Base-by-base conservation (phyloP, 2,888 invertebrate genomes). In the Rutpela maculata region DNA sequence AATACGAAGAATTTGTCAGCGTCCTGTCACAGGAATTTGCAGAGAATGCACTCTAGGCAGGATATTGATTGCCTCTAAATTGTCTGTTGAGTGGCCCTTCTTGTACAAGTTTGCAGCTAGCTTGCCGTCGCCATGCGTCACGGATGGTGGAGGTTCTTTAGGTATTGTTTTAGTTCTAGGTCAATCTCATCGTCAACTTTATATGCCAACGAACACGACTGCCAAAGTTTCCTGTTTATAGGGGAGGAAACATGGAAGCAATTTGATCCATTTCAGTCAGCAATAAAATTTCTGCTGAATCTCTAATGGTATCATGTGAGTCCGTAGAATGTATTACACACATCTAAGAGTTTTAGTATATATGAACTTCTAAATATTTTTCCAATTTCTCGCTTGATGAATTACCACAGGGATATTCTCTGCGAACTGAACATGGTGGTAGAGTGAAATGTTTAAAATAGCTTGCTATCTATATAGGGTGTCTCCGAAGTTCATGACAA, bases 221-320 rank as follows among this genome's bases (percentile, higher is more conserved):
- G 55, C 50, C 65, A 35, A 70, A 76, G 72, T 71, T 71, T 74
- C 69, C 79, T 78, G 81, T 78, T 79, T 79, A 79, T 81, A 65
- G 74, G 77, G 73, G 66, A 67, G 66, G 55, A 57, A 73, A 72
- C 65, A 75, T 67, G 67, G 76, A 66, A 70, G 79, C 80, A 77
- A 77, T 82, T 80, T 80, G 80, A 82, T 82, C 76, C 80, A 78
- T 81, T 82, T 79, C 76, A 77, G 78, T 71, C 80, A 76, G 77
- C 78, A 80, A 81, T 84, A 82, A 82, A 84, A 84, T 84, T 83
- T 78, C 80, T 80, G 83, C 84, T 84, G 84, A 84, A 83, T 84
- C 82, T 78, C 81, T 82, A 83, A 83, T 84, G 78, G 83, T 78
- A 77, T 82, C 81, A 78, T 81, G 76, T 78, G 75, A 77, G 81